Evolutionary conservation across 2,888 invertebrate species (phyloP).

Genomic region (Troglohyphantes excavatus): DNA sequence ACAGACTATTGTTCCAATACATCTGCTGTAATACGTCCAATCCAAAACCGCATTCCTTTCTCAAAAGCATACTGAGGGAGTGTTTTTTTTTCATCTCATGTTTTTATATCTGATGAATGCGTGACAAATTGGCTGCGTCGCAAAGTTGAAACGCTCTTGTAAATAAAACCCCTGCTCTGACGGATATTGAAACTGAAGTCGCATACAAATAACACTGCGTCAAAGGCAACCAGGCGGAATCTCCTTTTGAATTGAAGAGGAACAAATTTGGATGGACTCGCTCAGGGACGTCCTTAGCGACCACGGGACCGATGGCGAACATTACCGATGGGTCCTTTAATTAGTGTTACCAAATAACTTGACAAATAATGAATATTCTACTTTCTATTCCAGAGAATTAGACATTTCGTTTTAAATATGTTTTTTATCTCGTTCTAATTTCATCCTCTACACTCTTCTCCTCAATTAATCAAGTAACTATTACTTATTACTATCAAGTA

Average conservation of each 20-base stretch:
- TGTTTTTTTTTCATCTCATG: not conserved
- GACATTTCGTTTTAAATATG: too few species aligned
- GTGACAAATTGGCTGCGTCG: not conserved
- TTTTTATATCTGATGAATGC: not conserved
- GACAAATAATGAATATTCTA: too few species aligned
- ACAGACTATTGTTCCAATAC: not conserved
- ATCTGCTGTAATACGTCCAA: not conserved
- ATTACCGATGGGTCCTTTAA: too few species aligned
- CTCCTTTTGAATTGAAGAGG: not conserved
- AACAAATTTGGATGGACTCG: not conserved
- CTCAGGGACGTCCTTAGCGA: too few species aligned
- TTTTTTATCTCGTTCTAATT: too few species aligned
- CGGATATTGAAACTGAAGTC: conserved; percentile 1
- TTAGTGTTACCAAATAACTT: too few species aligned
- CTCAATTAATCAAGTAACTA: too few species aligned
- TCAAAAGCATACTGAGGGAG: not conserved
- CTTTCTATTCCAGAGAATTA: too few species aligned
- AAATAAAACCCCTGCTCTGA: not conserved
- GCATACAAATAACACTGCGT: not conserved
- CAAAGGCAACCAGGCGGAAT: not conserved
- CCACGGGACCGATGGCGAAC: too few species aligned
- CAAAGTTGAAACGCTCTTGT: not conserved
- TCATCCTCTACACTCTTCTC: too few species aligned
- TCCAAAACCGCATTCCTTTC: not conserved
- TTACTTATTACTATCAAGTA: too few species aligned